Evolutionary conservation across 2,797 vertebrate genomes (phyloP), one percentile per base, ranked within the genome.

Genomic region (Hyperoplus lanceolatus): DNA sequence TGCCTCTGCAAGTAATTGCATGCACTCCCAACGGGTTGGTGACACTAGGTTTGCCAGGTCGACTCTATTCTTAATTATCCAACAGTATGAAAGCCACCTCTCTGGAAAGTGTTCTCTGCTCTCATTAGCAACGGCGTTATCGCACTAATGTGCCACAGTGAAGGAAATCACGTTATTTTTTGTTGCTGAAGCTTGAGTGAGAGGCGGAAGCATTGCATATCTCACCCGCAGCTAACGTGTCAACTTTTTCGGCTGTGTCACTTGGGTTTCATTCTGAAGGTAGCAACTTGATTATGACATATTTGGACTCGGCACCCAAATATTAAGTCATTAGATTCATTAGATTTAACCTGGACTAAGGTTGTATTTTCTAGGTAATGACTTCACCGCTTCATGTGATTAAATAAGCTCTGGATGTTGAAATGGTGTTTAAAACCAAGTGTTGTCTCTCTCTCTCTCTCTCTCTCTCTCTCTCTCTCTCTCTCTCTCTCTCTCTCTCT

Each of bases 361-460:
- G 54, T 79, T 77, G 67, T 80, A 88, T 84, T 88, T 87, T 72
- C 73, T 82, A 88, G 89, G 43, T 87, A 82, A 90, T 85, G 88
- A 78, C 82, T 71, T 73, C 79, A 1, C 12, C 75, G 58, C 70
- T 79, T 70, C 65, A 21, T 79, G 53, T 71, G 66, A 85, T 77
- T 51, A 79, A 78, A 71, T 75, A 73, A 77, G 70, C 58, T 73
- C 51, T 67, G 64, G 67, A 72, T 64, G 70, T 46, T 36, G 62
- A 78, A 86, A 88, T 86, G 76, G 61, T 29, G 77, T 91, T 88
- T 88, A 80, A 80, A 85, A 62, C 70, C 64, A 73, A 46, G 48
- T 41, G 46, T 1, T 4, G 43, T 59, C 45, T 46, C 48, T 16
- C 62, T 59, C 41, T 50, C 60, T 73, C 64, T 70, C 51, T 79